Conservation (phyloP, 2,113 vertebrate genomes). For the Ciconia boyciana region DNA sequence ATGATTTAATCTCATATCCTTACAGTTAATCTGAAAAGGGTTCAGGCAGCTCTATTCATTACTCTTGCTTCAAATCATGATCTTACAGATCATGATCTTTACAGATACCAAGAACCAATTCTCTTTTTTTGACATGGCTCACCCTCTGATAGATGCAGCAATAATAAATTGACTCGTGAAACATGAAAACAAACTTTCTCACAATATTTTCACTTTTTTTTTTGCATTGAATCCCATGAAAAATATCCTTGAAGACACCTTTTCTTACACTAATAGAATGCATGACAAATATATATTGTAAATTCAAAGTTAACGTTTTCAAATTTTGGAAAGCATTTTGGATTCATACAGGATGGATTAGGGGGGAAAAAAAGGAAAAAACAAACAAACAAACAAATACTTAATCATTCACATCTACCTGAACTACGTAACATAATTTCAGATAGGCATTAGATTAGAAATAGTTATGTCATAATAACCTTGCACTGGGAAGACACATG, state of each 20-base stretch:
- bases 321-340: neutral
- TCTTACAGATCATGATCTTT: neutral
- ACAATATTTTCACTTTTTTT: neutral
- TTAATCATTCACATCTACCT: neutral
- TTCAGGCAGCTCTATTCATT: neutral
- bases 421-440: neutral
- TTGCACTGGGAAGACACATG: neutral
- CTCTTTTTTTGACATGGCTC: neutral
- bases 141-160: neutral
- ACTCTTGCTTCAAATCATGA: constrained; percentile 29
- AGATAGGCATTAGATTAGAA: neutral
- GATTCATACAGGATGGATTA: neutral
- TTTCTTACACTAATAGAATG: neutral
- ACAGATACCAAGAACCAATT: neutral
- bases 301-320: neutral
- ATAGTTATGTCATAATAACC: neutral
- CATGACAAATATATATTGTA: neutral
- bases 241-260: neutral
- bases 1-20: constrained; percentile 37
- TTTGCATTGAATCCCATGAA: neutral
- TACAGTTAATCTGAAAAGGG: constrained; percentile 1
- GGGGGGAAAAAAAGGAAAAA: neutral
- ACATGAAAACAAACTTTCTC: neutral
- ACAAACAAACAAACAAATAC: neutral
- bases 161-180: neutral